Evolutionary conservation across 1,140 invertebrate species (phyloP).

Genomic region (Lucilia cuprina): DNA sequence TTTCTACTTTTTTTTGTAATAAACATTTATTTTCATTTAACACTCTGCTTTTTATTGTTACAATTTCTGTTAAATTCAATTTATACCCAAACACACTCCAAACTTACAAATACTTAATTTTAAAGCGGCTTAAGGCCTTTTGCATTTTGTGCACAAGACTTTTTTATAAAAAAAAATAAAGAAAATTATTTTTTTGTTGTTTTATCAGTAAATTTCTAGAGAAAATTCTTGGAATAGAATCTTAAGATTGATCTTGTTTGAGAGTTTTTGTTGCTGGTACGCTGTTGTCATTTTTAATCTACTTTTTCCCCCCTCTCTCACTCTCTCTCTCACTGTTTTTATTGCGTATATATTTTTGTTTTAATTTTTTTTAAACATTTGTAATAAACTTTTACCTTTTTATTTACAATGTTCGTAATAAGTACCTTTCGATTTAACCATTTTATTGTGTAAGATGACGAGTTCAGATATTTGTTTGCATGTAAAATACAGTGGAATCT

Average conservation of each 20-base stretch:
- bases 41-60: slow-evolving; percentile 11
- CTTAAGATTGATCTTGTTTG: neutral
- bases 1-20: neutral
- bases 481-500: neutral
- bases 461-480: neutral
- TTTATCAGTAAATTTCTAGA: neutral
- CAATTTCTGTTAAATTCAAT: neutral
- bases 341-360: neutral
- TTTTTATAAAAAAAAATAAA: neutral
- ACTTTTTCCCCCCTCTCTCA: neutral
- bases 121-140: slow-evolving; percentile 26
- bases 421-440: slow-evolving; percentile 1
- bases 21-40: slow-evolving; percentile 25
- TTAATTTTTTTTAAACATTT: neutral
- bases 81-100: neutral
- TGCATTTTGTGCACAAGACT: slow-evolving; percentile 9
- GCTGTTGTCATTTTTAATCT: neutral
- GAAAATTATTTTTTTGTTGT: neutral
- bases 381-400: slow-evolving; percentile 4
- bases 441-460: neutral
- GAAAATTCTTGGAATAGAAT: slow-evolving; percentile 4
- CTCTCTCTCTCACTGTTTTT: neutral
- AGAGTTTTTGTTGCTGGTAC: neutral
- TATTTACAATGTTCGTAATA: neutral
- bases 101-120: neutral